These are phyloP conservation scores for Leptosomus discolor DNA, from an alignment of 2,113 vertebrate genomes.

Conservation along the genomic window DNA sequence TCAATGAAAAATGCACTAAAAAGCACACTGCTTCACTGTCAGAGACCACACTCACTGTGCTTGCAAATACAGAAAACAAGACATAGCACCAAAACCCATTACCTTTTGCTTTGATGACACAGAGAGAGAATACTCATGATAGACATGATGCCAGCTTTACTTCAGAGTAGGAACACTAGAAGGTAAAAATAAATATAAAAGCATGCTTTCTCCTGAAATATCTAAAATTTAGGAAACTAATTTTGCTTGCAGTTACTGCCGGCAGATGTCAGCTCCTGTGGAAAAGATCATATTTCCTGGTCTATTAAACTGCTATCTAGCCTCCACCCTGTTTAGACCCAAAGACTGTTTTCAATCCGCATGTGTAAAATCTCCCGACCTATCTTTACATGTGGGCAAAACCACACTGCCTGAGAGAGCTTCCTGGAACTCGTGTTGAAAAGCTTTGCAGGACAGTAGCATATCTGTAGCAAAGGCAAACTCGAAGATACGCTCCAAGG, in stretches of 20 bases:
- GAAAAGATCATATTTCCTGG: not conserved
- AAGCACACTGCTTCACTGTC: not conserved
- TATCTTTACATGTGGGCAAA: not conserved
- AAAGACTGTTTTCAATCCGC: not conserved
- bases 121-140: not conserved
- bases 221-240: not conserved
- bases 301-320: not conserved
- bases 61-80: not conserved
- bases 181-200: not conserved
- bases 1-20: not conserved
- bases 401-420: not conserved
- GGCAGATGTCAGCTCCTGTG: not conserved
- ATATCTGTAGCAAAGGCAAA: not conserved
- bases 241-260: not conserved
- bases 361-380: not conserved
- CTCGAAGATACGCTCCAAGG: not conserved
- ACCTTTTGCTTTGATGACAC: not conserved
- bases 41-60: not conserved
- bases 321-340: not conserved
- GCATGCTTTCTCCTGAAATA: not conserved
- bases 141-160: not conserved
- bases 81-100: not conserved
- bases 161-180: not conserved
- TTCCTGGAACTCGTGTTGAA: not conserved
- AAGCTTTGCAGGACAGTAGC: not conserved